Base-by-base conservation (phyloP, 2,888 invertebrate genomes). In the Tupiocoris notatus region DNA sequence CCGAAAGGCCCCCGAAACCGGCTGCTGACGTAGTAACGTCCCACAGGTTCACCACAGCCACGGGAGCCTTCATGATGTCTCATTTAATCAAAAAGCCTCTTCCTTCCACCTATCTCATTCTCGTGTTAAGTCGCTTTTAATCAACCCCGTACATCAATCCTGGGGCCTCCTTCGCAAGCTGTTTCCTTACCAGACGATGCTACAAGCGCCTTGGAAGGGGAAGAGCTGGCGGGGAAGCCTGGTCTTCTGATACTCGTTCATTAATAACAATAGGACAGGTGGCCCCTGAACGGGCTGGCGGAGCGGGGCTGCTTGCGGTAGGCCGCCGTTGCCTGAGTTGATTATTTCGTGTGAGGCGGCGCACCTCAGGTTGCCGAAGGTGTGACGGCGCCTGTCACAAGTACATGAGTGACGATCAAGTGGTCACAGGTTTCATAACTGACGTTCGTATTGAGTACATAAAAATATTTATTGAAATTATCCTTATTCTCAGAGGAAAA, bases 121-220 rank as follows among this genome's bases (percentile, higher is more conserved):
- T 59, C 70, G 23, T 39, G 59, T 70, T 58, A 70, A 70, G 70
- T 58, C 58, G 24, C 59, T 70, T 70, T 70, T 70, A 70, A 70
- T 70, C 70, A 70, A 70, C 70, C 59, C 25, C 70, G 24, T 24
- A 59, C 70, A 70, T 70, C 70, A 70, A 70, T 70, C 70, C 59
- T 23, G 25, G 24, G 59, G 12, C 70, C 59, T 20, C 65, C 18
- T 39, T 12, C 39, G 39, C 39, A 39, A 39, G 39, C 12, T 39
- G 39, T 39, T 39, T 12, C 12, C 39, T 39, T 39, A 3, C 39
- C 3, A 39, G n/a, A n/a, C n/a, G n/a, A n/a, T n/a, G n/a, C n/a
- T n/a, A n/a, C n/a, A n/a, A n/a, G n/a, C n/a, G n/a, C n/a, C n/a
- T n/a, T n/a, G 39, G 39, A 39, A 39, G 39, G 39, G 39, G 39